Evolutionary conservation across 2,113 vertebrate species (phyloP), one percentile per base, ranked within the genome.

Genomic region (Agelaius tricolor): DNA sequence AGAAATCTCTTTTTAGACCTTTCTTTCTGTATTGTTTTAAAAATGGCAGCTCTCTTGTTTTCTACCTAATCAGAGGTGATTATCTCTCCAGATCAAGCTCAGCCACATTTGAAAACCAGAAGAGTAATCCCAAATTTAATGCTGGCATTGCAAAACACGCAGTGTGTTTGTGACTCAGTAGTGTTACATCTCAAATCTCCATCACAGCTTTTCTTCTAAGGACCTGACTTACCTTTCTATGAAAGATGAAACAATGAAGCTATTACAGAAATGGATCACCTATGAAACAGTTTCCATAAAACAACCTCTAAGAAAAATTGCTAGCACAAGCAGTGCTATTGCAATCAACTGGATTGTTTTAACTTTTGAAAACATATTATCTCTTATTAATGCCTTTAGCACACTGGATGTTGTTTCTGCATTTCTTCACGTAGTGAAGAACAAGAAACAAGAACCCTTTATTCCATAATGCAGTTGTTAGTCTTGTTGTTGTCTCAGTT

Each of bases 151-250:
- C 11, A 55, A 74, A 79, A 31, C 33, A 47, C 5, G 0, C 5
- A 3, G 7, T 58, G 22, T 81, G 20, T 61, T 89, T 57, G 46
- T 44, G n/a, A 72, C 44, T 59, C 11, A 14, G 41, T 33, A 31
- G 17, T 9, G 1, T 31, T 73, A 27, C 0, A 0, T 23, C 44
- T 79, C 44, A 43, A 57, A 43, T 81, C 16, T 41, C 59, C 0
- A 0, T 17, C 10, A 8, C 27, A 35, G 21, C 21, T 89, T 81
- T 92, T 80, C 46, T 91, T 51, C 6, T 27, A 54, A 69, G 52
- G 5, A 52, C 54, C 19, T 54, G 54, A 52, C 37, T 73, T 69
- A 16, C 15, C 52, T 76, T 82, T 73, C 7, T 57, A 12, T 51
- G 41, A 39, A 71, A 77, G 51, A 35, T 80, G 43, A 76, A 89